Evolutionary conservation across 1,140 invertebrate genomes (phyloP).

Genomic region (Zaprionus lachaisei): DNA sequence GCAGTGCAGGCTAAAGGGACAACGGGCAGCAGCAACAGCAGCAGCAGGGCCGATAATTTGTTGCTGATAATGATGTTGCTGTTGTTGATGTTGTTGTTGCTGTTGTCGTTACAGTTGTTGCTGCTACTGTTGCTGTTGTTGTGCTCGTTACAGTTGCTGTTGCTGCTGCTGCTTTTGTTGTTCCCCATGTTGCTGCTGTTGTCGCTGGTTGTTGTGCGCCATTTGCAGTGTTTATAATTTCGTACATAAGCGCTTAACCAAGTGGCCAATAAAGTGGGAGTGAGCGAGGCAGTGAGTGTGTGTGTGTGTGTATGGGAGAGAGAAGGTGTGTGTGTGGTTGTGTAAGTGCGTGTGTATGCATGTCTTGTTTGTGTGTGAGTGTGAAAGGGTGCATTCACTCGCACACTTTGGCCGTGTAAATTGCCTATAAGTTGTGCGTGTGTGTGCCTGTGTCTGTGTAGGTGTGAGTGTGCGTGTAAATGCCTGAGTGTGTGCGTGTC

Average conservation of each 20-base stretch:
- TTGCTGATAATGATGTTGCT: conserved; percentile 71
- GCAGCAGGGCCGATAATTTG: conserved; percentile 71
- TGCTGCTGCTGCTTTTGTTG: conserved; percentile 53
- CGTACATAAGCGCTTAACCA: conserved; percentile 60
- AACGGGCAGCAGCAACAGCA: conserved; percentile 30
- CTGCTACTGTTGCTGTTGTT: conserved; percentile 9
- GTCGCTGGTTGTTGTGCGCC: conserved; percentile 18
- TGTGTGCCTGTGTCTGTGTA: background rate
- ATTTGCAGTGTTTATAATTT: conserved; percentile 74
- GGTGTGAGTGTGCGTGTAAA: conserved; percentile 1
- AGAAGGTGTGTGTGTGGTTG: background rate
- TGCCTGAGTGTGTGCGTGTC: conserved; percentile 14
- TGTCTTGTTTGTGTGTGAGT: background rate
- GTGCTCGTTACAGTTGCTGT: background rate
- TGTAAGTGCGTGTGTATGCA: background rate
- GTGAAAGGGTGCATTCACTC: background rate
- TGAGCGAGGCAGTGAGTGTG: too few relatives aligned
- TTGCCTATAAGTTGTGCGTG: background rate
- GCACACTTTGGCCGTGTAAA: background rate
- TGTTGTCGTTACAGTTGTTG: conserved; percentile 14
- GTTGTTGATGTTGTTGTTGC: background rate
- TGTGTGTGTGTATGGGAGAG: background rate
- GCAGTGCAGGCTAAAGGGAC: background rate
- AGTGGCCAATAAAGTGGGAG: conserved; percentile 47
- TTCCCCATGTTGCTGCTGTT: background rate